Conservation (phyloP, 1,140 invertebrate genomes). For the Druon quercuslanigerum region DNA sequence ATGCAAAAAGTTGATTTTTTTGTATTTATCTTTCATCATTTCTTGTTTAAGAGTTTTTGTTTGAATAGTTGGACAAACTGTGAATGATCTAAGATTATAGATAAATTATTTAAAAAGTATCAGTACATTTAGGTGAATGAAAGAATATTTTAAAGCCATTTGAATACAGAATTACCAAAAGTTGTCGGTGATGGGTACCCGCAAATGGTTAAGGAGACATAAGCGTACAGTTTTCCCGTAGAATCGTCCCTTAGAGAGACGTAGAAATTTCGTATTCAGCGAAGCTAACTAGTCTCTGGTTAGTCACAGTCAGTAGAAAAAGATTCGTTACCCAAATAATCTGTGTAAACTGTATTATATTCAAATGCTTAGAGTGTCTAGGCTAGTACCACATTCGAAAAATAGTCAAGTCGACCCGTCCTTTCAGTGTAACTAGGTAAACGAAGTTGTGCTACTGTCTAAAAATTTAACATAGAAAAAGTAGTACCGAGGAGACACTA, state of each 20-base stretch:
- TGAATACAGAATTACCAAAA: neutral
- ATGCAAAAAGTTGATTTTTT: no score
- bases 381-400: constrained; percentile 53
- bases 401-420: constrained; percentile 1
- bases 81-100: no score
- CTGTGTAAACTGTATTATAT: constrained; percentile 65
- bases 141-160: neutral
- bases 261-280: constrained; percentile 66
- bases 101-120: no score
- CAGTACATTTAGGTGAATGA: neutral
- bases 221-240: constrained; percentile 16
- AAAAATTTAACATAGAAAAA: constrained; percentile 43
- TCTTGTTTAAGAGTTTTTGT: neutral
- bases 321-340: constrained; percentile 63
- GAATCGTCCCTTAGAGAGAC: constrained; percentile 37
- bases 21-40: no score
- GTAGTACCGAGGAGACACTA: constrained; percentile 45
- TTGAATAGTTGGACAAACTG: no score
- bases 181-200: neutral
- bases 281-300: constrained; percentile 61
- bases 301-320: constrained; percentile 69
- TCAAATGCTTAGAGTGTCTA: constrained; percentile 64
- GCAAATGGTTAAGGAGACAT: neutral
- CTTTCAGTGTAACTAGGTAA: constrained; percentile 10
- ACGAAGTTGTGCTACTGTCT: constrained; percentile 11